Base-by-base conservation (phyloP, 2,113 vertebrate genomes). In the Podiceps cristatus region DNA sequence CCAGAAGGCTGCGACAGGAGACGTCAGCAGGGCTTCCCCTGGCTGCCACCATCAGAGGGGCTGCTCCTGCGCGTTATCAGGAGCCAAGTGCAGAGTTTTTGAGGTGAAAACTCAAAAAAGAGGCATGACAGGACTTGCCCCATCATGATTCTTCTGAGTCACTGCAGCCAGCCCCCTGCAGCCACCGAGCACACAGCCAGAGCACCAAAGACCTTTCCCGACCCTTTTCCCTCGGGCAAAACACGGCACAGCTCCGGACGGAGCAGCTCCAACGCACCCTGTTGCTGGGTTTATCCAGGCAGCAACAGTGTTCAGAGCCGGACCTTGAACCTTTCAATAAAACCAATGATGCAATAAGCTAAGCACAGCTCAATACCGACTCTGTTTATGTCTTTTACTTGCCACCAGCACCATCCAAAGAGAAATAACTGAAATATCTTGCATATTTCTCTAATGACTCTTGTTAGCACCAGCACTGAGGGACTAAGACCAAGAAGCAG, bases 371-470 rank as follows among this genome's bases (percentile, higher is more conserved):
- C 56, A 74, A 23, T 42, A 10, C 56, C 20, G 40, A 7, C 67
- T 45, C 79, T 88, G 88, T 96, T 91, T 82, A 66, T 80, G 85
- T 83, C 76, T 81, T 63, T 44, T 47, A 40, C 53, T 96, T 68
- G 74, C 92, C 67, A 92, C 85, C 78, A 86, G 92, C 84, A 95
- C 52, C 53, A 90, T 96, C 81, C 92, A 73, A 96, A 93, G 55
- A 92, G 42, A 95, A 92, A 96, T 94, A 95, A 93, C 67, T 67
- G 66, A 74, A 85, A 95, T 96, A 83, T 80, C 55, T 95, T n/a
- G 63, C 90, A 95, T 97, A 94, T 90, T 97, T 96, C 67, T 83
- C 63, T 76, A 85, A 92, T 95, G 92, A 97, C 67, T 90, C 80
- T 63, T 45, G n/a, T 49, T 64, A 88, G 66, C 90, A 90, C 53